Evolutionary conservation across 2,888 invertebrate species (phyloP).

Genomic region (Galerucella pusilla): DNA sequence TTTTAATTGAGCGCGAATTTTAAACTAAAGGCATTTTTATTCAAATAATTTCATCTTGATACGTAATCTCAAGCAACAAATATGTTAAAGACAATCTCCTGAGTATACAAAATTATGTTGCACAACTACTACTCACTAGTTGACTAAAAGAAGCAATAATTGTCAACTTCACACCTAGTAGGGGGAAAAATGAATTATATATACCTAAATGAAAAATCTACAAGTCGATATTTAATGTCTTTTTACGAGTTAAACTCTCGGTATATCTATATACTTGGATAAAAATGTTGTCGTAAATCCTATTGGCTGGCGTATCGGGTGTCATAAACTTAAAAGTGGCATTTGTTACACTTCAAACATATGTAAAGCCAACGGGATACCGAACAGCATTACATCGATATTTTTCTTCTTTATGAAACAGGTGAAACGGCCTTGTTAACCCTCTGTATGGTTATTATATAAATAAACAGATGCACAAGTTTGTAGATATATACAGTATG

Average conservation of each 20-base stretch:
- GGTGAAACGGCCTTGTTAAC: conserved; percentile 23
- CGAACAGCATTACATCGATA: conserved; percentile 46
- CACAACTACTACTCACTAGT: too few species aligned
- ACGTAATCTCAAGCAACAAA: too few species aligned
- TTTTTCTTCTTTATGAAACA: conserved; percentile 43
- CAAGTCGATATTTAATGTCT: neutral
- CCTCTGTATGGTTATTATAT: neutral
- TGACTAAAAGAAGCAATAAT: too few species aligned
- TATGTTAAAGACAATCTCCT: too few species aligned
- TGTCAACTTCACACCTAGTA: too few species aligned
- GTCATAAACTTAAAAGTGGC: conserved; percentile 54
- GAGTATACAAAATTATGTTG: too few species aligned
- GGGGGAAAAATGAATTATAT: too few species aligned
- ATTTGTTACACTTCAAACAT: conserved; percentile 53
- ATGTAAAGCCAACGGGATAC: conserved; percentile 54
- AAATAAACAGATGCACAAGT: conserved; percentile 5
- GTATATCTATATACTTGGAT: neutral
- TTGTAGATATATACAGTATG: neutral
- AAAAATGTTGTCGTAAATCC: conserved; percentile 38
- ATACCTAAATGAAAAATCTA: neutral
- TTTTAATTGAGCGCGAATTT: too few species aligned
- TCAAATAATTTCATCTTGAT: too few species aligned
- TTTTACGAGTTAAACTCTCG: conserved; percentile 8
- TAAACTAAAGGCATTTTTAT: too few species aligned
- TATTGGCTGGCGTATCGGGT: conserved; percentile 46